Base-by-base conservation (phyloP, 2,888 invertebrate genomes). In the Clostera curtula region DNA sequence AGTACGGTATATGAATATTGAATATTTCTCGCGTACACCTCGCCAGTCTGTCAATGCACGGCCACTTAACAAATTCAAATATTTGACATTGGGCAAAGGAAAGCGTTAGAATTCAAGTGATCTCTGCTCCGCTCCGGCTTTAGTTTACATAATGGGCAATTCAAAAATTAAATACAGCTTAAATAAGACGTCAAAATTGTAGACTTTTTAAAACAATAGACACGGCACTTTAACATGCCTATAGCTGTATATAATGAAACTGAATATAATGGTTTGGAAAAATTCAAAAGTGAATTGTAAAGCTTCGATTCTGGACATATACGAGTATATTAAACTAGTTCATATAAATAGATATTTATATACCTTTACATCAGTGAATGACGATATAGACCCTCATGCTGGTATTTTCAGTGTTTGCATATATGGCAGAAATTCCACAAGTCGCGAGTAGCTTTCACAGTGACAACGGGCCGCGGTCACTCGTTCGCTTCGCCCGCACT, bases 61-160 rank as follows among this genome's bases (percentile, higher is more conserved):
- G 72, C 73, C 82, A 80, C 83, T 83, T 83, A 82, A 77, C 66
- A 70, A 73, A 79, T 79, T 72, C 70, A 82, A 83, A 83, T 83
- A 83, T 83, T 83, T 76, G 66, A 59, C 75, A 56, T 71, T 75
- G 77, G 74, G 68, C 76, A 72, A 76, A 83, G 75, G 73, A 83
- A 83, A 83, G 83, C 82, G 83, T 83, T 82, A 82, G 80, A 79
- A 82, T 80, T 83, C 79, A 82, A 83, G 83, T 82, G 82, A 82
- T 83, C 79, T 74, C 58, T 57, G 61, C 71, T 66, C 54, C 63
- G 67, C 62, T 68, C 60, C 58, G 72, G 47, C 62, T 65, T 68
- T 60, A 69, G 80, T 80, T 79, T 75, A 79, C 82, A 68, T 68
- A 77, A n/a, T 63, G 75, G 65, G 72, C 74, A 64, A 73, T 80